These are phyloP conservation scores for Cervus canadensis DNA, from an alignment of 2,113 vertebrate genomes.

Conservation along the genomic window DNA sequence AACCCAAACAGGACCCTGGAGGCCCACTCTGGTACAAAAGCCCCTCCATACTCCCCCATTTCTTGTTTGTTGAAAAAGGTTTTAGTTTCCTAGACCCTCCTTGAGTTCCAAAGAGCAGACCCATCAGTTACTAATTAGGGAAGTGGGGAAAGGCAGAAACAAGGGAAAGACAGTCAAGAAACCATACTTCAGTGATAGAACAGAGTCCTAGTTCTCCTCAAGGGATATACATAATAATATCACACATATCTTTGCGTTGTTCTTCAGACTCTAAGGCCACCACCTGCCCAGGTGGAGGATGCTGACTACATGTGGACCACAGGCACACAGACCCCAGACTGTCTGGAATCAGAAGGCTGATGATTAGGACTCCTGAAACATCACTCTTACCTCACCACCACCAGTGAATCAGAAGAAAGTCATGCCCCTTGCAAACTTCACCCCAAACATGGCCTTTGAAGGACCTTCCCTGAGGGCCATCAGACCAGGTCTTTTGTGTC, in stretches of 20 bases:
- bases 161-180: neutral
- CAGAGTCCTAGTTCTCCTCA: neutral
- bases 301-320: neutral
- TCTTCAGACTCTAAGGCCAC: neutral
- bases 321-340: neutral
- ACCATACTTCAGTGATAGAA: neutral
- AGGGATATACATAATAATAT: neutral
- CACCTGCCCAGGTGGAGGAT: neutral
- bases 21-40: neutral
- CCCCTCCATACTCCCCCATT: too few relatives aligned
- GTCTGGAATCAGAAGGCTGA: neutral
- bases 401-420: neutral
- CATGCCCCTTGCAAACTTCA: neutral
- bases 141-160: neutral
- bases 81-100: neutral
- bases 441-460: neutral
- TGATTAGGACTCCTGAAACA: neutral
- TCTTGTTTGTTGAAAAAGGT: neutral
- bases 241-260: neutral
- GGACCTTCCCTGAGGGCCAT: neutral
- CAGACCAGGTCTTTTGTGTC: neutral
- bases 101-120: neutral
- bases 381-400: neutral
- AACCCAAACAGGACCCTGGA: neutral
- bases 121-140: neutral